A percentile compares a stretch with the other conserved stretches of the same genome.
Evolutionary conservation across 1,140 invertebrate genomes (phyloP).

Genomic region (Pogonomyrmex californicus): DNA sequence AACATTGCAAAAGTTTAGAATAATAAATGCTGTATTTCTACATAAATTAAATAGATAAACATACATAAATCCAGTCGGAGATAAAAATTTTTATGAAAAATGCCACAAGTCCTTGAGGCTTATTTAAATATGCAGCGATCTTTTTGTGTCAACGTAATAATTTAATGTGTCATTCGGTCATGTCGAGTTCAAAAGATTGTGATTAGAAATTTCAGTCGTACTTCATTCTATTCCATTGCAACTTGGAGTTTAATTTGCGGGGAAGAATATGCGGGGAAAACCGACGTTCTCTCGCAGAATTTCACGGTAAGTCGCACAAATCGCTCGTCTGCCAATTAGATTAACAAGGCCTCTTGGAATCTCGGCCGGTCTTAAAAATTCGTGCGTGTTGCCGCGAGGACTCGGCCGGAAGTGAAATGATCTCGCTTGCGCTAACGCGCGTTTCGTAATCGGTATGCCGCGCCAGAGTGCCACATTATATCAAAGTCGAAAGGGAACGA

Average conservation of each 20-base stretch:
- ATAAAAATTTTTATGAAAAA: not conserved
- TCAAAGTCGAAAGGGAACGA: conserved; percentile 23
- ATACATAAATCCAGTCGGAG: not conserved
- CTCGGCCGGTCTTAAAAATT: conserved; percentile 14
- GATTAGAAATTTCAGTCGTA: not conserved
- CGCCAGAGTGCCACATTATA: conserved; percentile 5
- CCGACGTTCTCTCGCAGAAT: conserved; percentile 14
- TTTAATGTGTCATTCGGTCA: not conserved
- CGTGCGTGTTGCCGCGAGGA: not conserved
- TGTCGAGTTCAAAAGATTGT: not conserved
- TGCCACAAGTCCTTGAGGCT: not conserved
- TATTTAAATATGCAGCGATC: not conserved
- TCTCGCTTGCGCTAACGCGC: not conserved
- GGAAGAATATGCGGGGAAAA: not conserved
- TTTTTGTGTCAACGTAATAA: not conserved
- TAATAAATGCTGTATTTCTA: not conserved
- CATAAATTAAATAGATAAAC: conserved; percentile 9
- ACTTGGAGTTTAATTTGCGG: not conserved
- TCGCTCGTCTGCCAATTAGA: conserved; percentile 10
- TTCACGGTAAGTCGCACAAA: not conserved
- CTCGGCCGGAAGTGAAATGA: conserved; percentile 66
- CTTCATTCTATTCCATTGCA: not conserved
- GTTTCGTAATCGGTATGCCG: conserved; percentile 56
- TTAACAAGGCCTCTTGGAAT: conserved; percentile 18
- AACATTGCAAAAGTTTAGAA: not conserved